phyloP scores from a whole-genome alignment of 2,113 vertebrate genomes.

The Syngnathus typhle region DNA sequence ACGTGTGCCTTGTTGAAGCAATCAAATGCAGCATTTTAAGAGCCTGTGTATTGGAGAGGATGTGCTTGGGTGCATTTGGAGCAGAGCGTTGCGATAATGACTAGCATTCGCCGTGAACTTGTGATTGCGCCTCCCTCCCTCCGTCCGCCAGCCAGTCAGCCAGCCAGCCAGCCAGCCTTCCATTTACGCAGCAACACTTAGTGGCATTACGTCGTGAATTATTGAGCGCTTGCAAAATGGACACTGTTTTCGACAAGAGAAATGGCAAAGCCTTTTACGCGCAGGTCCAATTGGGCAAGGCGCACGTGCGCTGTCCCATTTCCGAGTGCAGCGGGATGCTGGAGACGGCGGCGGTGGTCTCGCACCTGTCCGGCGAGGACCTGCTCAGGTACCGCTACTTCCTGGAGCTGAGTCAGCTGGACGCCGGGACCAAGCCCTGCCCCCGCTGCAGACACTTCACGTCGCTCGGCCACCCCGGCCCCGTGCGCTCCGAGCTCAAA shows the following conservation, averaged over 20 bases:
- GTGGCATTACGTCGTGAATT: no score
- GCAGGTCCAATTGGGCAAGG: conserved; percentile 85
- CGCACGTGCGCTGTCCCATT: conserved; percentile 85
- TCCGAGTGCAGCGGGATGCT: conserved; percentile 88
- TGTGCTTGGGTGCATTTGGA: no score
- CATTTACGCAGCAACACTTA: no score
- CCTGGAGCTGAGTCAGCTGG: conserved; percentile 88
- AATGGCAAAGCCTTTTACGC: not conserved
- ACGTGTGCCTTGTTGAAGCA: not conserved
- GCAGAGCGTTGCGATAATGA: no score
- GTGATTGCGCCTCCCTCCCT: no score
- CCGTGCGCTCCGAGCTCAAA: conserved; percentile 84
- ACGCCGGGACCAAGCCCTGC: conserved; percentile 94
- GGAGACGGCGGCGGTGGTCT: conserved; percentile 83
- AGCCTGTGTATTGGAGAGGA: no score
- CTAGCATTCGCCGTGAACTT: no score
- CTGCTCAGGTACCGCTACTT: conserved; percentile 93
- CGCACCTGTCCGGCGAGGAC: conserved; percentile 81
- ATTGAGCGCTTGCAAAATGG: no score
- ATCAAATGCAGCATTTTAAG: not conserved
- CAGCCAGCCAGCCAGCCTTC: no score
- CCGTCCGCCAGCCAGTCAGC: no score
- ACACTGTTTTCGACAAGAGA: no score
- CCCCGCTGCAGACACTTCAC: conserved; percentile 96
- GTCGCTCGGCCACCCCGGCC: conserved; percentile 78